Evolutionary conservation across 2,888 invertebrate species (phyloP).

Genomic region (Megaustenia siamemsis): DNA sequence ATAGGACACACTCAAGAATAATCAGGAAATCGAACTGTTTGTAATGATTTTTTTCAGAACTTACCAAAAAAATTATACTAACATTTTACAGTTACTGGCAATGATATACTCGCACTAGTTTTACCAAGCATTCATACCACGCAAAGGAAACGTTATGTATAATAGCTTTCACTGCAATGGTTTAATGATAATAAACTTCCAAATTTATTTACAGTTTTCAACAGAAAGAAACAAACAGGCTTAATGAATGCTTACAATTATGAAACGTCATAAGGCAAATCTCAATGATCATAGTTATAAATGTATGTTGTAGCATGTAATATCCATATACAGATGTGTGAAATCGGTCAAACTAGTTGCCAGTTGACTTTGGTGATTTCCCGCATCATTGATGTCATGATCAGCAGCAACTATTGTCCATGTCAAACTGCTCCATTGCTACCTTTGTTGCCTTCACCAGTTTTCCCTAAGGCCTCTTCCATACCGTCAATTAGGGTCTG

Average conservation of each 20-base stretch:
- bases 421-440: conserved; percentile 29
- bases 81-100: no score
- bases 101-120: no score
- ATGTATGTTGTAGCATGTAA: not conserved
- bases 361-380: not conserved
- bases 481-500: conserved; percentile 90
- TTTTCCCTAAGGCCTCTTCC: conserved; percentile 80
- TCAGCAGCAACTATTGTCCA: not conserved
- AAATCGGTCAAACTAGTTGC: not conserved
- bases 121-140: not conserved
- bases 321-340: not conserved
- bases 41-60: no score
- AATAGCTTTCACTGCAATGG: not conserved
- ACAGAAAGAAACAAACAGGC: not conserved
- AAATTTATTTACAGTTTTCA: not conserved
- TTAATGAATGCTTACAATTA: not conserved
- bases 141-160: not conserved
- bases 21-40: no score
- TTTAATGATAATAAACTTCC: not conserved
- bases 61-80: no score
- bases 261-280: conserved; percentile 27
- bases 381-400: not conserved
- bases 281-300: not conserved
- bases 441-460: not conserved
- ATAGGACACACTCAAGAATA: no score